Evolutionary conservation across 2,113 vertebrate genomes (phyloP), one percentile per base, ranked within the genome.

Genomic region (Centropus bengalensis): DNA sequence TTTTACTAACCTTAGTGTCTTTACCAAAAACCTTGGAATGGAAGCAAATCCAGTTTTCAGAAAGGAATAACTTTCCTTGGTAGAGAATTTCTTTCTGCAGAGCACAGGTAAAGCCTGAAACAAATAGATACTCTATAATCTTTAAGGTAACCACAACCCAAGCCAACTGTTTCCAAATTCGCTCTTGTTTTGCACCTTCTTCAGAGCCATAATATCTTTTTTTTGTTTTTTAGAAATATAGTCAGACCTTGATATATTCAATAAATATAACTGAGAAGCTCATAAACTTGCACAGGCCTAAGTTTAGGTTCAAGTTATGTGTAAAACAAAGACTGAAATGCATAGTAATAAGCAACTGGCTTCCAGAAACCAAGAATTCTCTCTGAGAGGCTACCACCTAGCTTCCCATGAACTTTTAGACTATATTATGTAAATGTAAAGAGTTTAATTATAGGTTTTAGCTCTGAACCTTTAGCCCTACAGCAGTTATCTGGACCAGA

Each of bases 31-130:
- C 99, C 91, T 99, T 99, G 59, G 99, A 99, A 98, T 99, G 97
- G 96, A 99, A 99, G 95, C 99, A 99, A 98, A 99, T 99, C 99
- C 99, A 99, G 96, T 99, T 99, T 82, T 99, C 98, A 22, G 99
- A 99, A 79, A 99, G 97, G 67, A 99, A 99, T 91, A 99, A 98
- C 49, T 99, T 98, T 51, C 99, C 99, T 95, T 99, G 99, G 91
- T 99, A 99, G 33, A 99, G 96, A 83, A 99, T 99, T 97, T 99
- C 99, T 94, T 99, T 99, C 97, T 99, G 99, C 71, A 99, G 98
- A 18, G 99, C 99, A 80, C 99, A 99, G 15, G 99, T 99, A 97
- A 99, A 99, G 96, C 98, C 99, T 99, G 91, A 95, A 86, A 92
- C 83, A 91, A 52, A 95, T 0, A 93, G 18, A 78, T 54, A 67